Percentiles rank a stretch among this genome's conserved stretches.
Evolutionary conservation across 2,113 vertebrate species (phyloP).

Genomic region (Balaeniceps rex): DNA sequence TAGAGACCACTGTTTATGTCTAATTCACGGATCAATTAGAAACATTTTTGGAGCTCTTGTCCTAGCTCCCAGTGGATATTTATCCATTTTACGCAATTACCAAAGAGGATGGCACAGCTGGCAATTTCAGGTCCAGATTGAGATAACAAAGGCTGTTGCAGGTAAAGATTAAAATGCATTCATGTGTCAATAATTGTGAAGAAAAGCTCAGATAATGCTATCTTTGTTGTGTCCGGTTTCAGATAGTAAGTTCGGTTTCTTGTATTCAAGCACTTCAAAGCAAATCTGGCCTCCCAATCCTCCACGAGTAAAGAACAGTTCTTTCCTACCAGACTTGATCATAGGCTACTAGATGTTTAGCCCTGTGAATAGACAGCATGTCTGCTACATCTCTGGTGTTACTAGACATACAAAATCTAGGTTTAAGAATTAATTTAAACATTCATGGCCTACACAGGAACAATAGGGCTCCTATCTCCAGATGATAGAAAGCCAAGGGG

Average conservation of each 20-base stretch:
- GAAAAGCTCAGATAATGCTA: neutral
- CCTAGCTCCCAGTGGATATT: neutral
- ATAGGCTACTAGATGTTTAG: neutral
- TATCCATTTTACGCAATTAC: neutral
- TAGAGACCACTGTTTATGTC: neutral
- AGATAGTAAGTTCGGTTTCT: neutral
- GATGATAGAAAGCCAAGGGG: neutral
- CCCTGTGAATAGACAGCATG: neutral
- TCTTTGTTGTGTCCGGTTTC: neutral
- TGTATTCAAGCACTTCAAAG: neutral
- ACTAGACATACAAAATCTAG: neutral
- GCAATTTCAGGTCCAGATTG: neutral
- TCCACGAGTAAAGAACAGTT: neutral
- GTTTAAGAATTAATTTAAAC: neutral
- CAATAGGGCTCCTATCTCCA: neutral
- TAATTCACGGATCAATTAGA: neutral
- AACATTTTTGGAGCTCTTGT: neutral
- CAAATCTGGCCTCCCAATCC: neutral
- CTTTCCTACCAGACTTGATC: neutral
- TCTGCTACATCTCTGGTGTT: neutral
- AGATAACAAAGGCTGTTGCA: neutral
- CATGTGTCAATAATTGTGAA: neutral
- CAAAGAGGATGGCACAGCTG: constrained; percentile 16
- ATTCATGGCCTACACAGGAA: neutral
- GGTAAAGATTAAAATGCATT: constrained; percentile 3